A percentile compares a stretch with the other conserved stretches of the same genome.
These are phyloP conservation scores for Oryzias curvinotus DNA, from an alignment of 2,113 vertebrate species.

Conservation along the genomic window DNA sequence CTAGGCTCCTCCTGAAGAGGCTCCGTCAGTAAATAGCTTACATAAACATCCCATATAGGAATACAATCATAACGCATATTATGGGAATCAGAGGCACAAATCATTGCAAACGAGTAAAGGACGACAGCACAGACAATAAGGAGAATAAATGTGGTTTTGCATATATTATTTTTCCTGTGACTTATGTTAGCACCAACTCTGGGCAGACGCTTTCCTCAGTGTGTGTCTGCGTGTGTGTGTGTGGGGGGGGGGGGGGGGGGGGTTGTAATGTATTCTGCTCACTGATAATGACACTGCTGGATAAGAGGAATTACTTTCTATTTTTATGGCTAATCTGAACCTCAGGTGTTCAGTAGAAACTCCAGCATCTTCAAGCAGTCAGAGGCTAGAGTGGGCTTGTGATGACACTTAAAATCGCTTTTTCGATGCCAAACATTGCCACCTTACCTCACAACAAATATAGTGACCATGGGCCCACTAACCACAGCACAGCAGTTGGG, in stretches of 20 bases:
- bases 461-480: too few species aligned
- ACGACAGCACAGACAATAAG: conserved; percentile 8
- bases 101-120: conserved; percentile 8
- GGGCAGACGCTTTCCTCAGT: conserved; percentile 36
- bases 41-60: conserved; percentile 48
- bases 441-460: too few species aligned
- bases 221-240: conserved; percentile 5
- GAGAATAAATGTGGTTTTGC: conserved; percentile 47
- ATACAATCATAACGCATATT: conserved; percentile 32
- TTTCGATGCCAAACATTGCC: neutral
- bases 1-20: conserved; percentile 37
- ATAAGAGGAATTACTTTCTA: conserved; percentile 57
- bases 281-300: conserved; percentile 39
- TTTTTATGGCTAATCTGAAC: conserved; percentile 3
- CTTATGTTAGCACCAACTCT: conserved; percentile 46
- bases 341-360: conserved; percentile 32
- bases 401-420: neutral
- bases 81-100: conserved; percentile 16
- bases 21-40: conserved; percentile 59
- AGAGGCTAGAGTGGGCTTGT: conserved; percentile 3
- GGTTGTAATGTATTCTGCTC: conserved; percentile 22
- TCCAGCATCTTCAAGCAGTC: conserved; percentile 17
- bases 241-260: neutral
- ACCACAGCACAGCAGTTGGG: too few species aligned
- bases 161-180: conserved; percentile 48